phyloP scores from a whole-genome alignment of 2,888 invertebrate genomes.

The Cylindroiulus punctatus region DNA sequence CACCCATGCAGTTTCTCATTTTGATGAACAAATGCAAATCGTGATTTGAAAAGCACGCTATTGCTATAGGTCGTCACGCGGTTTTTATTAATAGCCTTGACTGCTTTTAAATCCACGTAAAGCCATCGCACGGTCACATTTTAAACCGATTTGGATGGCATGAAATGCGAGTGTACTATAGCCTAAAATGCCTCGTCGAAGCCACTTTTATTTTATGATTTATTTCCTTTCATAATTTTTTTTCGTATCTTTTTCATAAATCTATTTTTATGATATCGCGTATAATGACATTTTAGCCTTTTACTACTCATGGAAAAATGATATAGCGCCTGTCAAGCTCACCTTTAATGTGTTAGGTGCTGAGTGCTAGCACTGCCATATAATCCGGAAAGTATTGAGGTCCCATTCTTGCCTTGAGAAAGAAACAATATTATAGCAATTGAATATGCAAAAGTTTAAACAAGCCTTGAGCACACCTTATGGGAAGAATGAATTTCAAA shows the following conservation, averaged over 20 bases:
- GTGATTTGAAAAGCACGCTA: background rate
- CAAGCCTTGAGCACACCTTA: background rate
- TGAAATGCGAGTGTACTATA: background rate
- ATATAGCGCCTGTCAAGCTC: constrained; percentile 20
- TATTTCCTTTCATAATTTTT: constrained; percentile 39
- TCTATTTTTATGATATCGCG: constrained; percentile 35
- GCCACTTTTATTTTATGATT: constrained; percentile 25
- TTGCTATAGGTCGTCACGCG: background rate
- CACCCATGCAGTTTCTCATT: background rate
- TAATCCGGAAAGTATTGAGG: background rate
- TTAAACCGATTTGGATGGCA: background rate
- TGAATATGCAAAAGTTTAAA: background rate
- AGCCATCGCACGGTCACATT: background rate
- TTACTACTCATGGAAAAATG: constrained; percentile 5
- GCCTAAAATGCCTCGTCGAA: background rate
- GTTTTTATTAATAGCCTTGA: background rate
- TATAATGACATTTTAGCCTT: constrained; percentile 9
- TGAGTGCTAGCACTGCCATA: background rate
- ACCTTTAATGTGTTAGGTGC: constrained; percentile 15
- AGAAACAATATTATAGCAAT: background rate
- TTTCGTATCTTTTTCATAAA: constrained; percentile 6
- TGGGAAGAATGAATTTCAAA: background rate
- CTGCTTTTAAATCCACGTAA: background rate
- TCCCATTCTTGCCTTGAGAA: background rate
- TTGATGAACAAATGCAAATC: background rate